These are phyloP conservation scores for Ascidia mentula DNA, from an alignment of 23 tunicate species.

Conservation along the genomic window DNA sequence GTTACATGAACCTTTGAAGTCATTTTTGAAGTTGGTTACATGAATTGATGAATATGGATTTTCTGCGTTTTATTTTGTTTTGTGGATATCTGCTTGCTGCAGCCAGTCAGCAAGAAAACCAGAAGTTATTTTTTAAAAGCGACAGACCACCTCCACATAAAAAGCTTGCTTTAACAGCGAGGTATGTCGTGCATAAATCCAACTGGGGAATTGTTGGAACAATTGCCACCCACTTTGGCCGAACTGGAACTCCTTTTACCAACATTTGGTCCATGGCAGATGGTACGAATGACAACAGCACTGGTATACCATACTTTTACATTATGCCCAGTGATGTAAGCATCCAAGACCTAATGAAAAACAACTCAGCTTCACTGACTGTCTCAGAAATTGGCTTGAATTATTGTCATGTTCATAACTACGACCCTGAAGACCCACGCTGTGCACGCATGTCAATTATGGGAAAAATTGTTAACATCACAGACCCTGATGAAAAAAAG, in stretches of 20 bases:
- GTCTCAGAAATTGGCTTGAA: slow-evolving; percentile 52
- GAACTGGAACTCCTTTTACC: slow-evolving; percentile 66
- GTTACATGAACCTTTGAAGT: too few relatives aligned
- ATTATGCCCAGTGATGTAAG: slow-evolving; percentile 8
- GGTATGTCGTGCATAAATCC: background rate
- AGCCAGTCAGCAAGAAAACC: background rate
- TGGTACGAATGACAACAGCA: slow-evolving; percentile 64
- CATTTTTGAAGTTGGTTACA: too few relatives aligned
- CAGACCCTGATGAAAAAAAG: slow-evolving; percentile 31
- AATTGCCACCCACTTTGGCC: slow-evolving; percentile 34
- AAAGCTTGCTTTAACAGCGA: background rate
- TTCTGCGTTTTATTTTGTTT: background rate
- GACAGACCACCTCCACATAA: background rate
- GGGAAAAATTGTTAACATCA: slow-evolving; percentile 52
- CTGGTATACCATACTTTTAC: slow-evolving; percentile 88
- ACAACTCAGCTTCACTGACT: slow-evolving; percentile 51
- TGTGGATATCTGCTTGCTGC: background rate
- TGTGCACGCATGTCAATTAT: slow-evolving; percentile 74
- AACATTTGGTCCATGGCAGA: slow-evolving; percentile 72
- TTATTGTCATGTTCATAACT: slow-evolving; percentile 39
- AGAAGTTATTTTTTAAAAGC: background rate
- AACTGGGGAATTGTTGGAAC: slow-evolving; percentile 62
- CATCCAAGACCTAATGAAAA: slow-evolving; percentile 29
- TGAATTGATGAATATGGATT: too few relatives aligned
- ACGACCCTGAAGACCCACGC: slow-evolving; percentile 67